Evolutionary conservation across 2,888 invertebrate genomes (phyloP).

Genomic region (Rhagium mordax): DNA sequence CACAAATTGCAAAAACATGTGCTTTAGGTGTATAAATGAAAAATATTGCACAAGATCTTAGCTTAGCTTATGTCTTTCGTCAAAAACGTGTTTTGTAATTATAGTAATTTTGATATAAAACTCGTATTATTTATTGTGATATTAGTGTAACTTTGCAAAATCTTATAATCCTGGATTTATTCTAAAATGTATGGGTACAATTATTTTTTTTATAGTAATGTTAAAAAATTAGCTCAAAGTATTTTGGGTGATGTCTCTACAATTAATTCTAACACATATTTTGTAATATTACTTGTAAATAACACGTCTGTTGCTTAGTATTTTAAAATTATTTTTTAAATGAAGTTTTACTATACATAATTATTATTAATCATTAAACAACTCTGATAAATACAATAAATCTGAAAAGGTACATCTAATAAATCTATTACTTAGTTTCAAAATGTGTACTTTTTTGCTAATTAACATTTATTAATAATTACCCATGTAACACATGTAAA

Average conservation of each 20-base stretch:
- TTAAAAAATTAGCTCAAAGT: constrained; percentile 59
- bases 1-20: constrained; percentile 26
- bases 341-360: constrained; percentile 47
- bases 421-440: background rate
- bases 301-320: constrained; percentile 60
- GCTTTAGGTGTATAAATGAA: constrained; percentile 34
- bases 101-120: constrained; percentile 16
- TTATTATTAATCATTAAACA: constrained; percentile 44
- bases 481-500: no score
- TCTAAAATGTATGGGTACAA: constrained; percentile 64
- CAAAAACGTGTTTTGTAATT: constrained; percentile 11
- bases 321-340: constrained; percentile 53
- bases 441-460: no score
- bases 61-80: constrained; percentile 6
- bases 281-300: constrained; percentile 63
- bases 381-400: constrained; percentile 43
- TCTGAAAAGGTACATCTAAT: constrained; percentile 35
- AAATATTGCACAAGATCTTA: constrained; percentile 16
- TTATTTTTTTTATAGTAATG: constrained; percentile 57
- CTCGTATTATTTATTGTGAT: constrained; percentile 51
- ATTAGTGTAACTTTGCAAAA: constrained; percentile 57
- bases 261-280: constrained; percentile 60
- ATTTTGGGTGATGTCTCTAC: constrained; percentile 61
- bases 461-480: no score
- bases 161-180: constrained; percentile 58